Percentiles rank a stretch among this genome's conserved stretches.
Conservation (phyloP, 2,888 invertebrate species). For the Portevinia maculata region DNA sequence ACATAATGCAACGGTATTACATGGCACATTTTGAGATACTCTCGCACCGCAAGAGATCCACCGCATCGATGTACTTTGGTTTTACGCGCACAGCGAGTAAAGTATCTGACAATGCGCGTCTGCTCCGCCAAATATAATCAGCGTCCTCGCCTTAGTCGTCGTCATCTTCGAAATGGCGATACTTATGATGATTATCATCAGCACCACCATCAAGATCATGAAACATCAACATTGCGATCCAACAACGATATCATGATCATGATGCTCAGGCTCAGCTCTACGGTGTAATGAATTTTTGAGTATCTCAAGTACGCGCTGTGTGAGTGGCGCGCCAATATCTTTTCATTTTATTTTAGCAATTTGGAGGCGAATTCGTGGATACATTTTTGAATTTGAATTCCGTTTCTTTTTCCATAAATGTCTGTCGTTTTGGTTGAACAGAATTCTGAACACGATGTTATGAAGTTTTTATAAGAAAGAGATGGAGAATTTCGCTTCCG, state of each 20-base stretch:
- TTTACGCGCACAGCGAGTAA: not conserved
- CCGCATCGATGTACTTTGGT: constrained; percentile 33
- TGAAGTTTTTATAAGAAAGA: constrained; percentile 42
- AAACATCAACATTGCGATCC: constrained; percentile 41
- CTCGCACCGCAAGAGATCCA: constrained; percentile 30
- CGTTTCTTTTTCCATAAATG: constrained; percentile 15
- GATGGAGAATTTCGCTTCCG: constrained; percentile 65
- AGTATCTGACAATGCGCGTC: constrained; percentile 33
- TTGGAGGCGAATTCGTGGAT: constrained; percentile 34
- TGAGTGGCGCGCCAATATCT: constrained; percentile 54
- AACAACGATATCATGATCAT: constrained; percentile 36
- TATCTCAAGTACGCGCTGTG: constrained; percentile 48
- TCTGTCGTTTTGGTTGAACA: constrained; percentile 48
- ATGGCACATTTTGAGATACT: constrained; percentile 62
- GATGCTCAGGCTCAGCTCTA: constrained; percentile 23
- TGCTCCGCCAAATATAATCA: constrained; percentile 45
- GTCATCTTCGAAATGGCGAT: constrained; percentile 16
- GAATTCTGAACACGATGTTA: constrained; percentile 55
- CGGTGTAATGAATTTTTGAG: constrained; percentile 59
- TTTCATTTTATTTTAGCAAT: constrained; percentile 43
- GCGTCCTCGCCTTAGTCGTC: constrained; percentile 16
- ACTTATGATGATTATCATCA: not conserved
- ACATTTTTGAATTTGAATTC: constrained; percentile 55
- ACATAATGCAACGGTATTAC: constrained; percentile 68
- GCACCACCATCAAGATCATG: constrained; percentile 42